phyloP scores from a whole-genome alignment of 2,113 vertebrate species.

The Porphyrio hochstetteri region DNA sequence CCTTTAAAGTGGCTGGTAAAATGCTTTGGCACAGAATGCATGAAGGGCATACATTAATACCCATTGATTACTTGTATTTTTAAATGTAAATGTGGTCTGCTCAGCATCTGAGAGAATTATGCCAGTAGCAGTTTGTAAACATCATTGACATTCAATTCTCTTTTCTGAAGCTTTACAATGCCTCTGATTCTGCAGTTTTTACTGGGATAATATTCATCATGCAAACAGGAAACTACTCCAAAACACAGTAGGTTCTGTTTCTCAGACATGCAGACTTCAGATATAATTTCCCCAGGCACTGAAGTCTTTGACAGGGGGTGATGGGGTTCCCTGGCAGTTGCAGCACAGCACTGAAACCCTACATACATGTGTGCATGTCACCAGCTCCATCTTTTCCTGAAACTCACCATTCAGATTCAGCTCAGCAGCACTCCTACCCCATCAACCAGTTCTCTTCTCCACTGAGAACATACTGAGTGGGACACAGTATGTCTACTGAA shows the following conservation, averaged over 20 bases:
- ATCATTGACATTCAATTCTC: neutral
- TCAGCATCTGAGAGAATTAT: constrained; percentile 49
- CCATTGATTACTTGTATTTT: constrained; percentile 33
- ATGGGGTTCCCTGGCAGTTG: neutral
- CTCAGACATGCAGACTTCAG: neutral
- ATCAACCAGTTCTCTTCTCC: neutral
- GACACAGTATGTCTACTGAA: neutral
- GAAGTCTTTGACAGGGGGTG: neutral
- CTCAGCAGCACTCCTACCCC: neutral
- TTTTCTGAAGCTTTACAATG: neutral
- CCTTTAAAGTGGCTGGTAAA: neutral
- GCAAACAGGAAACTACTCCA: neutral
- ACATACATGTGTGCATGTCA: fast-evolving
- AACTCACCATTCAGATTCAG: neutral
- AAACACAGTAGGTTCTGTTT: neutral
- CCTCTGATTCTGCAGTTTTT: neutral
- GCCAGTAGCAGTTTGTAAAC: neutral
- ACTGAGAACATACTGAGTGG: fast-evolving
- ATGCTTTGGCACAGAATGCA: neutral
- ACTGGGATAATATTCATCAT: neutral
- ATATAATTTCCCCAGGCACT: fast-evolving
- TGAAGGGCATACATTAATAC: constrained; percentile 33
- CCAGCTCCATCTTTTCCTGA: neutral
- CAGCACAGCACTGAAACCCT: neutral
- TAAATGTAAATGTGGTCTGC: constrained; percentile 33